Evolutionary conservation across 2,797 vertebrate species (phyloP).

Genomic region (Todus mexicanus): DNA sequence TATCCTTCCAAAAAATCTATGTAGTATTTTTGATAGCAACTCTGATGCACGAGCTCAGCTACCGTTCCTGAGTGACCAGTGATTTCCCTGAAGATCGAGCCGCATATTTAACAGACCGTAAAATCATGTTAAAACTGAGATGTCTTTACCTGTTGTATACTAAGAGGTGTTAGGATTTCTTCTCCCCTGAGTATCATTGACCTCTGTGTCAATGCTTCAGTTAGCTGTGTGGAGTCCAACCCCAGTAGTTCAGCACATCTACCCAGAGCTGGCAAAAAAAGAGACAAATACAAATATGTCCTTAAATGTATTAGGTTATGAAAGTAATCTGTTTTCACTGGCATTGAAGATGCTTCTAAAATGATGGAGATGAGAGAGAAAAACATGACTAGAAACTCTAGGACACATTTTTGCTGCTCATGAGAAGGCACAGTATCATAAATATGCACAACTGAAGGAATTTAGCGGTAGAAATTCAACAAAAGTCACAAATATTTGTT

Average conservation of each 20-base stretch:
- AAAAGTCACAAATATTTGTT: neutral
- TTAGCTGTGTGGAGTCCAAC: conserved; percentile 87
- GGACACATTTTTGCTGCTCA: neutral
- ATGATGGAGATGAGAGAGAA: neutral
- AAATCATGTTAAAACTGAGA: neutral
- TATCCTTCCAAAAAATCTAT: neutral
- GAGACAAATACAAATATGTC: neutral
- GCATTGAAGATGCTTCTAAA: neutral
- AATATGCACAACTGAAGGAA: neutral
- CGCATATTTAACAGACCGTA: neutral
- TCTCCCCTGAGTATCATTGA: conserved; percentile 98
- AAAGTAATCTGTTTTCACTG: neutral
- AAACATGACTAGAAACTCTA: neutral
- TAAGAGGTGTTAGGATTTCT: conserved; percentile 95
- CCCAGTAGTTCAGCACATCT: conserved; percentile 89
- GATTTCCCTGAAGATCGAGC: neutral
- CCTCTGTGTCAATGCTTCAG: conserved; percentile 90
- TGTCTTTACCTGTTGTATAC: conserved; percentile 86
- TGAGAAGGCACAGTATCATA: neutral
- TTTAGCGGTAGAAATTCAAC: neutral
- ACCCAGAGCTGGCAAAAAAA: conserved; percentile 79
- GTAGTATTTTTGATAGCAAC: neutral
- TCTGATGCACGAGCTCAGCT: neutral
- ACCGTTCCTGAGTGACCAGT: neutral
- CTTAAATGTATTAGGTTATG: neutral